phyloP scores from a whole-genome alignment of 2,113 vertebrate genomes.

The Xenopus tropicalis region UCB_Xtro_10.0 CM004444.2:7112501-7113000 shows the following conservation, averaged over 20 bases:
- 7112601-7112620: constrained; percentile 89
- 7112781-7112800: constrained; percentile 57
- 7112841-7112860: constrained; percentile 72
- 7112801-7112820: constrained; percentile 47
- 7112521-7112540: constrained; percentile 55
- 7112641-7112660: constrained; percentile 80
- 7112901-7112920: constrained; percentile 84
- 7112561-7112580: constrained; percentile 68
- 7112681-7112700: constrained; percentile 75
- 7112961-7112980: constrained; percentile 75
- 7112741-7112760: constrained; percentile 89
- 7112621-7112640: constrained; percentile 83
- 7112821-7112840: constrained; percentile 49
- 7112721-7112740: constrained; percentile 81
- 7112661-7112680: constrained; percentile 71
- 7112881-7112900: constrained; percentile 91
- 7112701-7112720: constrained; percentile 76
- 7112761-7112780: constrained; percentile 80
- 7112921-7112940: constrained; percentile 89
- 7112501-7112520: constrained; percentile 65
- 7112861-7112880: constrained; percentile 94
- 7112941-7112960: constrained; percentile 84
- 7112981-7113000: constrained; percentile 53
- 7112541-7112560: constrained; percentile 86
- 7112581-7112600: constrained; percentile 78